Conservation (phyloP, 2,113 vertebrate genomes). For the Salvelinus namaycush region DNA sequence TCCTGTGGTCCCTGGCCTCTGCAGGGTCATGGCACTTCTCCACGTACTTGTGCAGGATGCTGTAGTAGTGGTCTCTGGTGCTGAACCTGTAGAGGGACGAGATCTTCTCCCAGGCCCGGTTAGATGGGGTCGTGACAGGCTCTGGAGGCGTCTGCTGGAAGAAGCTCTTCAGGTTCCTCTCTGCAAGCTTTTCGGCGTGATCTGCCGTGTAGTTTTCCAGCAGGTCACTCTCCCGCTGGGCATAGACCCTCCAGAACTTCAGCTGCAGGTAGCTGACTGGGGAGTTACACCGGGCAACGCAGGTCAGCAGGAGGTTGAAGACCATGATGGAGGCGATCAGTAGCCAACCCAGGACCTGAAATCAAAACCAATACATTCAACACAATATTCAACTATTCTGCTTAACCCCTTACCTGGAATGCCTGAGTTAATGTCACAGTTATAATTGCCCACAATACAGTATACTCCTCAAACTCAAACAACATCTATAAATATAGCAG, state of each 20-base stretch:
- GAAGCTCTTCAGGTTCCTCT: conserved; percentile 75
- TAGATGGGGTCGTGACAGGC: conserved; percentile 54
- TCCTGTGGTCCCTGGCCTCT: background rate
- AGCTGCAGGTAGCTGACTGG: conserved; percentile 76
- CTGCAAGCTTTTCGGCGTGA: conserved; percentile 73
- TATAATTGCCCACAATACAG: background rate
- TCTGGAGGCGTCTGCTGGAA: conserved; percentile 59
- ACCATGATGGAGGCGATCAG: conserved; percentile 68
- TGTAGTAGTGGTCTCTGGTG: conserved; percentile 63
- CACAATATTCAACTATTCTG: background rate
- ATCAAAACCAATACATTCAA: background rate
- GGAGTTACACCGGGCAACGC: conserved; percentile 64
- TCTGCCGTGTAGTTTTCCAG: conserved; percentile 58
- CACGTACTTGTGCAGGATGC: conserved; percentile 71
- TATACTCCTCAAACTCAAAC: background rate
- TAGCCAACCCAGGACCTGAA: conserved; percentile 78
- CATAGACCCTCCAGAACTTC: conserved; percentile 77
- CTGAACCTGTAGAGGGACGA: conserved; percentile 67
- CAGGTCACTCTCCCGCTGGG: conserved; percentile 63
- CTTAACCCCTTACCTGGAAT: background rate
- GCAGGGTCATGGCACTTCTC: conserved; percentile 10
- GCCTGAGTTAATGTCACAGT: too few relatives aligned
- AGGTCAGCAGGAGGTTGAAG: conserved; percentile 50
- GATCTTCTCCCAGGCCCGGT: conserved; percentile 71
- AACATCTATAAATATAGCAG: too few relatives aligned